phyloP scores from a whole-genome alignment of 2,113 vertebrate genomes.

The Scolopax mira region DNA sequence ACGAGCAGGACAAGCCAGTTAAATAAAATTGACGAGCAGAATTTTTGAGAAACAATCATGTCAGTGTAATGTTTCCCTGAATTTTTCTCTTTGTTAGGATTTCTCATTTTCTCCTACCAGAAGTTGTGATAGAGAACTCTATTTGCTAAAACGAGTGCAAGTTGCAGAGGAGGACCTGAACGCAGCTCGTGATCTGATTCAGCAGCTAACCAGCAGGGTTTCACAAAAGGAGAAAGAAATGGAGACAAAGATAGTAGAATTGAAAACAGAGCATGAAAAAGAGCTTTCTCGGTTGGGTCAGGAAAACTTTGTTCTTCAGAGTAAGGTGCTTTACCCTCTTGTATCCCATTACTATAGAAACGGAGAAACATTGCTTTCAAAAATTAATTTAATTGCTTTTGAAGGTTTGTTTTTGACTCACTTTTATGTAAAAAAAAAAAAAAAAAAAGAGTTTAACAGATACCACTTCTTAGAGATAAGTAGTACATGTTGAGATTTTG shows the following conservation, averaged over 20 bases:
- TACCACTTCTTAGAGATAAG: not conserved
- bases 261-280: slow-evolving; percentile 73
- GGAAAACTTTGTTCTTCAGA: slow-evolving; percentile 87
- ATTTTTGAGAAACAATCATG: not conserved
- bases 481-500: not conserved
- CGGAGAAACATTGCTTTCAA: not conserved
- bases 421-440: not conserved
- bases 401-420: not conserved
- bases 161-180: slow-evolving; percentile 72
- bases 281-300: slow-evolving; percentile 80
- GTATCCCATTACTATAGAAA: not conserved
- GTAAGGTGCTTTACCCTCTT: slow-evolving; percentile 78
- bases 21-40: not conserved
- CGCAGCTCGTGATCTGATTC: slow-evolving; percentile 61
- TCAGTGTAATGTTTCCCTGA: not conserved
- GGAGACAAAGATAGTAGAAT: slow-evolving; percentile 61
- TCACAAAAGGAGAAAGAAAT: slow-evolving; percentile 77
- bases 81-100: slow-evolving; percentile 47
- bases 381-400: too few species aligned
- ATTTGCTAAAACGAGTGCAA: slow-evolving; percentile 71
- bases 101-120: slow-evolving; percentile 18
- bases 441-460: not conserved
- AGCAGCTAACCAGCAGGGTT: slow-evolving; percentile 73
- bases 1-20: not conserved
- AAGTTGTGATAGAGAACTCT: slow-evolving; percentile 65